These are phyloP conservation scores for Chloroceryle amazona DNA, from an alignment of 2,797 vertebrate genomes.

Conservation along the genomic window DNA sequence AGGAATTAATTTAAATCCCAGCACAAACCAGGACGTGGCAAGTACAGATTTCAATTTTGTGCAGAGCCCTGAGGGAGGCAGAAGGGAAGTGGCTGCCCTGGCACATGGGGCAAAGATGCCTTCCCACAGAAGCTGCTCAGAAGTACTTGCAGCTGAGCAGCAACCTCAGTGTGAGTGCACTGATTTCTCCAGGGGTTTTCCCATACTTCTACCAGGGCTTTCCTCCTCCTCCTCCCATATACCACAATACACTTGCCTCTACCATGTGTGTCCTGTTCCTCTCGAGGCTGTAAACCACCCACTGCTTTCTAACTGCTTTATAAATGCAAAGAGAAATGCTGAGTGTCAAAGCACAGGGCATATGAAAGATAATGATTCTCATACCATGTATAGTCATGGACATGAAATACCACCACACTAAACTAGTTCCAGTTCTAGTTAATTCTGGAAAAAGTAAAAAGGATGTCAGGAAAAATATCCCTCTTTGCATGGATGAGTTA, in stretches of 20 bases:
- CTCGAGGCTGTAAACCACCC: not conserved
- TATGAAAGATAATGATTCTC: not conserved
- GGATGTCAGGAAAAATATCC: not conserved
- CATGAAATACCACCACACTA: not conserved
- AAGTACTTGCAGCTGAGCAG: slow-evolving; percentile 2
- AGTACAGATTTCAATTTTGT: not conserved
- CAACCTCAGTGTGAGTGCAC: not conserved
- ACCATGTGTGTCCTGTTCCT: not conserved
- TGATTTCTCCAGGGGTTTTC: not conserved
- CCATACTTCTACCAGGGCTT: not conserved
- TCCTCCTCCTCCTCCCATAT: not conserved
- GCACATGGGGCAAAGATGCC: not conserved
- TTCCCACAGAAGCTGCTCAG: not conserved
- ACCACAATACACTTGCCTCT: not conserved
- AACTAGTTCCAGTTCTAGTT: not conserved
- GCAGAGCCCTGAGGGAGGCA: not conserved
- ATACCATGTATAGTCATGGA: not conserved
- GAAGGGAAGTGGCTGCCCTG: not conserved
- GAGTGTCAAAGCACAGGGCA: not conserved
- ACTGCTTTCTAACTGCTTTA: not conserved
- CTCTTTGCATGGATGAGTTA: not conserved
- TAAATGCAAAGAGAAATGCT: not conserved
- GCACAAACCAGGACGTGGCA: not conserved
- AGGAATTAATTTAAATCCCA: slow-evolving; percentile 1
- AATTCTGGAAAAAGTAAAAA: not conserved